Evolutionary conservation across 2,113 vertebrate species (phyloP), one percentile per base, ranked within the genome.

Genomic region (Barnardius zonarius): DNA sequence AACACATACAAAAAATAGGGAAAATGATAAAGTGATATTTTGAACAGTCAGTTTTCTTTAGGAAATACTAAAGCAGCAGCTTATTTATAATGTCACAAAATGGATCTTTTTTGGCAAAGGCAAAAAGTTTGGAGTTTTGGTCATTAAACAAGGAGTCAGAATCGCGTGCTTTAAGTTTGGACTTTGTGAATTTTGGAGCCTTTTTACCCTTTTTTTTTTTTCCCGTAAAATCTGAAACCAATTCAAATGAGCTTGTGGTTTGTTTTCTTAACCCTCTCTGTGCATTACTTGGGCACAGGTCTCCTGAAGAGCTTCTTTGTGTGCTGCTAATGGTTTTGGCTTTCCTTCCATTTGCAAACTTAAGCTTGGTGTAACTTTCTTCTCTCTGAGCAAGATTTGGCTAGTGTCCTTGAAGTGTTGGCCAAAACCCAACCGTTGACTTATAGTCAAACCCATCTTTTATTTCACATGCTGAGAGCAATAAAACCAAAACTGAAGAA

Each of bases 1-100:
- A 88, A 77, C 9, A 62, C 13, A 35, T 5, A 28, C 6, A 49
- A 77, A 59, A 83, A 76, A 31, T 7, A 57, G 6, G n/a, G 16
- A 83, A 95, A 96, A 74, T 8, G 54, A 84, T 66, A 82, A 79
- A 77, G 8, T 66, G 46, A 54, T 90, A 48, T 93, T 96, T 95
- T 91, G 43, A 94, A 17, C 19, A 49, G 44, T 20, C 18, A 52
- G 37, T 63, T 8, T 82, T 92, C 59, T 88, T 68, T 88, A 63
- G 52, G 19, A 97, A 97, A 94, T 93, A 86, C 9, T 69, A 83
- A 83, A 95, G 22, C 39, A 93, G 67, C 16, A 63, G 25, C 9
- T 81, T 92, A 67, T 76, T 93, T 81, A 66, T 88, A 78, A 95
- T 94, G 43, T 63, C 12, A 55, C 28, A 75, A 90, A 44, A 17